Evolutionary conservation across 2,797 vertebrate species (phyloP).

Genomic region (Iguana delicatissima): DNA sequence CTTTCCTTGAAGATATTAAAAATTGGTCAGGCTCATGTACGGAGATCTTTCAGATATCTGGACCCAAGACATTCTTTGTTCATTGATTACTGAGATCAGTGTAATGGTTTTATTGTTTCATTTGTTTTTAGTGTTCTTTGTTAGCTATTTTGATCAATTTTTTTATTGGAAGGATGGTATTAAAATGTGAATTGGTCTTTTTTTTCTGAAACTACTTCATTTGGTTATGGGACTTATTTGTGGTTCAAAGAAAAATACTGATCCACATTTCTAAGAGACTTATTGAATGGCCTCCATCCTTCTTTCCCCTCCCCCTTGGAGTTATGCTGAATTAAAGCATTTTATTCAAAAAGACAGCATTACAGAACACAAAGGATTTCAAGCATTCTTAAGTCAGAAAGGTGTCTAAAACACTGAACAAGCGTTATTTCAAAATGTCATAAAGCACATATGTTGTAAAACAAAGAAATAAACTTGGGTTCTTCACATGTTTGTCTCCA

Average conservation of each 20-base stretch:
- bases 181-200: conserved; percentile 22
- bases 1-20: too few relatives aligned
- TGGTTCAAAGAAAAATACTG: conserved; percentile 48
- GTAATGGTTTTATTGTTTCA: too few relatives aligned
- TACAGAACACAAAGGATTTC: not conserved
- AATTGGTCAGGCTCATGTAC: too few relatives aligned
- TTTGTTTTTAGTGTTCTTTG: too few relatives aligned
- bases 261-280: conserved; percentile 58
- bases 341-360: not conserved
- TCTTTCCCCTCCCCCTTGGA: conserved; percentile 11
- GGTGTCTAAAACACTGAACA: not conserved
- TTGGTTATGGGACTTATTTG: conserved; percentile 50
- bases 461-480: not conserved
- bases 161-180: too few relatives aligned
- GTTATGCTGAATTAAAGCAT: conserved; percentile 41
- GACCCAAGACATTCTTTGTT: too few relatives aligned
- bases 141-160: not conserved
- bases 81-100: too few relatives aligned
- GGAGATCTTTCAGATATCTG: too few relatives aligned
- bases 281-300: conserved; percentile 1
- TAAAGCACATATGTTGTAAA: conserved; percentile 1
- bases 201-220: conserved; percentile 41
- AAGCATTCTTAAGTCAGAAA: not conserved
- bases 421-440: not conserved
- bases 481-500: not conserved